phyloP scores from a whole-genome alignment of 2,113 vertebrate genomes.

The Rhabdomys dilectus region DNA sequence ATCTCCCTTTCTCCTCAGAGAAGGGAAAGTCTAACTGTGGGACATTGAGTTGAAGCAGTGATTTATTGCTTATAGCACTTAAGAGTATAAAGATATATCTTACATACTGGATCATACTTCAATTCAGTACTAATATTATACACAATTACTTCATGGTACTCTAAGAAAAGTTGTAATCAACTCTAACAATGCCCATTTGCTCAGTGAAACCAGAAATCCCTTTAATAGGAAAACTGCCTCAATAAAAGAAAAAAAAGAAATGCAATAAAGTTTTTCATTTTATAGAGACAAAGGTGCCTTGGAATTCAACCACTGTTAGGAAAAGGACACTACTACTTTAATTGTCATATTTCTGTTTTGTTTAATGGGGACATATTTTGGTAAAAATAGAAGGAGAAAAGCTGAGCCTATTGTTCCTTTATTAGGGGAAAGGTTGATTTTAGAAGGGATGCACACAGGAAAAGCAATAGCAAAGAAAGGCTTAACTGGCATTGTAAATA shows the following conservation, averaged over 20 bases:
- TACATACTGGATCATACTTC: background rate
- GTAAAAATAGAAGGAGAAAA: background rate
- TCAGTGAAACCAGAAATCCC: conserved; percentile 26
- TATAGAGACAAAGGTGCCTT: background rate
- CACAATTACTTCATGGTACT: background rate
- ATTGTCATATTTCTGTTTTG: background rate
- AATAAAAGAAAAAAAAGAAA: background rate
- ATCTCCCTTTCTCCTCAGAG: too few species aligned
- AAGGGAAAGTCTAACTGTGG: too few species aligned
- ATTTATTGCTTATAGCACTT: background rate
- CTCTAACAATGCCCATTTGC: background rate
- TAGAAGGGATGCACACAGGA: background rate
- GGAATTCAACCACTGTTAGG: background rate
- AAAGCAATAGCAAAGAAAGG: background rate
- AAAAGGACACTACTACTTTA: background rate
- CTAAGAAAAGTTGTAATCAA: background rate
- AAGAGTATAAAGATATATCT: conserved; percentile 21
- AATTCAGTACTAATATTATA: conserved; percentile 14
- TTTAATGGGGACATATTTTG: conserved; percentile 38
- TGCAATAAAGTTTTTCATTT: background rate
- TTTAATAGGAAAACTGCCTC: background rate
- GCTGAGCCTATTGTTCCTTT: background rate
- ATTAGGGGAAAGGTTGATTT: conserved; percentile 13
- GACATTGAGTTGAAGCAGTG: too few species aligned
- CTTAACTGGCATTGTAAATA: background rate